Evolutionary conservation across 2,888 invertebrate species (phyloP).

Genomic region (Phalera bucephala): DNA sequence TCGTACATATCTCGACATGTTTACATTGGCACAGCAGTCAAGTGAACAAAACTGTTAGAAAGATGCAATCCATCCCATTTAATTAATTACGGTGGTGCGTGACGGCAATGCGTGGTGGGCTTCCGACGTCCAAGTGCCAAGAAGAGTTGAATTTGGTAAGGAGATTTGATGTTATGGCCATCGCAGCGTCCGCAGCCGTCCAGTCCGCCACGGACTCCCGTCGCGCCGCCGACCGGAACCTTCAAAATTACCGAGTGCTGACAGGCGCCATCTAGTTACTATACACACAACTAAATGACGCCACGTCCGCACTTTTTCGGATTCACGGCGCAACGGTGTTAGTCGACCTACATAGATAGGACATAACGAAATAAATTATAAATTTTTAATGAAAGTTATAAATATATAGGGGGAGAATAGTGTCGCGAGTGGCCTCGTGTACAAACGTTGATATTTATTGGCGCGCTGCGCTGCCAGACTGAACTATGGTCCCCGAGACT

Average conservation of each 20-base stretch:
- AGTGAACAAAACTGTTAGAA: conserved; percentile 30
- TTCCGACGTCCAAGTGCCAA: conserved; percentile 10
- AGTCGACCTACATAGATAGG: conserved; percentile 78
- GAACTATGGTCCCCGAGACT: conserved; percentile 52
- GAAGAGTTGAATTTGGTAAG: conserved; percentile 5
- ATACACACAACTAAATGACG: conserved; percentile 27
- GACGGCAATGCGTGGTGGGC: conserved; percentile 19
- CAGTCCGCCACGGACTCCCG: conserved; percentile 15
- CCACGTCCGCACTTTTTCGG: conserved; percentile 23
- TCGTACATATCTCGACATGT: conserved; percentile 28
- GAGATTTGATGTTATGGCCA: conserved; percentile 3
- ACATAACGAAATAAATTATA: conserved; percentile 81
- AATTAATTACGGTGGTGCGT: conserved; percentile 20
- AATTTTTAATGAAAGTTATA: conserved; percentile 70
- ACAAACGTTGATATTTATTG: conserved; percentile 81
- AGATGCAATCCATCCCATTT: conserved; percentile 25
- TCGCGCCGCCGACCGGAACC: conserved; percentile 23
- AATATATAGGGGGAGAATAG: conserved; percentile 62
- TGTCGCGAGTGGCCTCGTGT: conserved; percentile 74
- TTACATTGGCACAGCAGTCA: conserved; percentile 24
- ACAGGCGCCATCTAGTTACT: conserved; percentile 32
- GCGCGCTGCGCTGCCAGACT: conserved; percentile 68
- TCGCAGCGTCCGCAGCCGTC: neutral
- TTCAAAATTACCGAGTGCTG: conserved; percentile 23
- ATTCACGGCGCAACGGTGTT: conserved; percentile 39